Percentiles rank a stretch among this genome's conserved stretches.
Conservation (phyloP, 2,888 invertebrate species). For the Penaeus monodon region DNA sequence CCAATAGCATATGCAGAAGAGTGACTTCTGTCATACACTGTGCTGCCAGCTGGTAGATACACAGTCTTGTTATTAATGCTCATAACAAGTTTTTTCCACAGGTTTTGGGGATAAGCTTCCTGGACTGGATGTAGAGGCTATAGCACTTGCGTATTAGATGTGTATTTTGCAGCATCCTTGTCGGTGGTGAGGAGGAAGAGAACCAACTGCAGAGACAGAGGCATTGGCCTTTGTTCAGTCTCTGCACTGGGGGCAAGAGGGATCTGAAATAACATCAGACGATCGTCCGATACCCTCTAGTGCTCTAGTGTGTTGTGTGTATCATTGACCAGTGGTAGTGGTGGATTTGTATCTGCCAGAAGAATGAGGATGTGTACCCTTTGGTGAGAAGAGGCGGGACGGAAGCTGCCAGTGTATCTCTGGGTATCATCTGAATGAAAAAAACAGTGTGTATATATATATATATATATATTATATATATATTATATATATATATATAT, state of each 20-base stretch:
- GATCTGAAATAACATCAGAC: no score
- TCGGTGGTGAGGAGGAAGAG: no score
- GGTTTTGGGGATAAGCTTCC: conserved; percentile 18
- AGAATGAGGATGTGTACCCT: background rate
- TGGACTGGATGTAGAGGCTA: background rate
- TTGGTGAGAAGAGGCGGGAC: conserved; percentile 29
- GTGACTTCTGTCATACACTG: conserved; percentile 55
- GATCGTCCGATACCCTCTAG: no score
- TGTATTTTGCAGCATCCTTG: no score
- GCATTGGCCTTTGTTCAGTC: background rate
- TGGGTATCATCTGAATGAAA: background rate
- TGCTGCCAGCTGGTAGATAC: conserved; percentile 34
- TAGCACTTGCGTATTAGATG: background rate
- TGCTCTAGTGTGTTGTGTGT: no score
- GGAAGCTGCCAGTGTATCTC: conserved; percentile 25
- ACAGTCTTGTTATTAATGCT: conserved; percentile 62
- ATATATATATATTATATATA: no score
- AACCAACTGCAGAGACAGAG: background rate
- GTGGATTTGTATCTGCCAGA: no score
- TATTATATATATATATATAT: no score
- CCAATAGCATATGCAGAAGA: conserved; percentile 64
- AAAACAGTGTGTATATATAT: no score
- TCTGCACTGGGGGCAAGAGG: background rate
- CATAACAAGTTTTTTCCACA: conserved; percentile 53
- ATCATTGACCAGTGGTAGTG: no score